Conservation (phyloP, 2,797 vertebrate genomes). For the Carcharodon carcharias region DNA sequence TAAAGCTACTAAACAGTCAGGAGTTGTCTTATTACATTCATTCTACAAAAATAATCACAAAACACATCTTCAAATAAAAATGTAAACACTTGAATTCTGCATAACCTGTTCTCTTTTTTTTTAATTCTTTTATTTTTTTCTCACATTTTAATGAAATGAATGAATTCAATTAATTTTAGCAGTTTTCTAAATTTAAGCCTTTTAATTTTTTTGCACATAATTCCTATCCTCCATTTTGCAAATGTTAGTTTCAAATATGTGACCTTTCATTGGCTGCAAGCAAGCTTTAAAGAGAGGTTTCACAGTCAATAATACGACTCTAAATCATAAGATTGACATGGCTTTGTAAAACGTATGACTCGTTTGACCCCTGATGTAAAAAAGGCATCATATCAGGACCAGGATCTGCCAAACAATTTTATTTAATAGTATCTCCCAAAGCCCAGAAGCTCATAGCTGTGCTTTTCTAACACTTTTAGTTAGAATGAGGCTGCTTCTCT, state of each 20-base stretch:
- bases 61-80: neutral
- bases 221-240: neutral
- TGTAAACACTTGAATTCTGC: neutral
- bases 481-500: neutral
- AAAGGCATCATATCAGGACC: neutral
- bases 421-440: neutral
- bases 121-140: neutral
- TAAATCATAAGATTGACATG: neutral
- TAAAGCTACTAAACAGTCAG: neutral
- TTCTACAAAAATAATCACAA: neutral
- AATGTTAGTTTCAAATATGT: neutral
- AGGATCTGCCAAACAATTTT: neutral
- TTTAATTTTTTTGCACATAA: neutral
- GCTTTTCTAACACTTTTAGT: neutral
- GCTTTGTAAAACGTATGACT: neutral
- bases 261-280: neutral
- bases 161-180: neutral
- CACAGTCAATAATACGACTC: neutral
- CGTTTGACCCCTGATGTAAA: neutral
- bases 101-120: neutral
- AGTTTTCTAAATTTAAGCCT: neutral
- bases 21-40: neutral
- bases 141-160: neutral
- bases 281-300: neutral
- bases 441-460: neutral